Evolutionary conservation across 2,797 vertebrate species (phyloP).

Genomic region (Urophycis tenuis): DNA sequence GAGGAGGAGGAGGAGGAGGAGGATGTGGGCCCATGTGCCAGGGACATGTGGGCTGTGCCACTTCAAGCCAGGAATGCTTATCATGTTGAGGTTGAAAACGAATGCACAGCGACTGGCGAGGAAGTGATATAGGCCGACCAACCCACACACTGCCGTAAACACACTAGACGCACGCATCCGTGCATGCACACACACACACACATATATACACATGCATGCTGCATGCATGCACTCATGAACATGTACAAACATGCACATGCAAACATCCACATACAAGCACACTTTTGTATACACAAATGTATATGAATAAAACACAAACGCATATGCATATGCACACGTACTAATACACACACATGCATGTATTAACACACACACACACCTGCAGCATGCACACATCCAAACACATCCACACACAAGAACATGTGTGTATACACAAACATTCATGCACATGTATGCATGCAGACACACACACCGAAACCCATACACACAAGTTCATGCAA

Average conservation of each 20-base stretch:
- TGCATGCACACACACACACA: conserved; percentile 10
- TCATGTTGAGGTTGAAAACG: conserved; percentile 65
- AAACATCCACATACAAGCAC: not conserved
- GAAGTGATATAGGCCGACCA: conserved; percentile 42
- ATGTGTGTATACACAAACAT: conserved; percentile 17
- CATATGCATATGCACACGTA: not conserved
- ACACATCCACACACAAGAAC: too few species aligned
- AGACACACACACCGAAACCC: conserved; percentile 3
- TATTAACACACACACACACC: not conserved
- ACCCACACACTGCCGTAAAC: conserved; percentile 54
- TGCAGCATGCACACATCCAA: not conserved
- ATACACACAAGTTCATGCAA: not conserved
- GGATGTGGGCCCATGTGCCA: conserved; percentile 40
- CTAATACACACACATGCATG: not conserved
- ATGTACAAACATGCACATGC: not conserved
- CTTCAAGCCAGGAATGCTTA: conserved; percentile 66
- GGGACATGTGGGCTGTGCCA: conserved; percentile 58
- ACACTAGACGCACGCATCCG: not conserved
- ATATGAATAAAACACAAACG: too few species aligned
- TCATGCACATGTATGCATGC: not conserved
- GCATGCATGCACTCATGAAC: conserved; percentile 15
- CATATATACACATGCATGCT: not conserved
- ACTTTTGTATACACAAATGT: too few species aligned
- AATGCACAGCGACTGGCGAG: conserved; percentile 54
- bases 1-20: not conserved